Base-by-base conservation (phyloP, 2,888 invertebrate species). In the Agrotis exclamationis region DNA sequence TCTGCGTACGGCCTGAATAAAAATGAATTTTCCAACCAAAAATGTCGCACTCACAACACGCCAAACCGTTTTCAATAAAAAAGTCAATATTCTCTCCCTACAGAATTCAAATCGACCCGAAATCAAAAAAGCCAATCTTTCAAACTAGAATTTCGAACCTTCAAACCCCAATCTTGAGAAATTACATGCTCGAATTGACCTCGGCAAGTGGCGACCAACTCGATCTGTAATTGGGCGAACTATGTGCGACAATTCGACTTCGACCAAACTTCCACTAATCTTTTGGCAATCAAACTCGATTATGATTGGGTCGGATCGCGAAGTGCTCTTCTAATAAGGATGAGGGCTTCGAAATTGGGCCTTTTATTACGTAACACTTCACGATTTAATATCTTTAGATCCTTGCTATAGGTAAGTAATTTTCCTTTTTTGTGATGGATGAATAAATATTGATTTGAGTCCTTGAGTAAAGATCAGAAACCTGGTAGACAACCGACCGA, bases 181-280 rank as follows among this genome's bases (percentile, higher is more conserved):
- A 76, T 73, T 58, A 76, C 69, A 68, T 54, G 53, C 76, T 76
- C 69, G 58, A 73, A 24, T 68, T 68, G 22, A 58, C 44, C 20
- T 53, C 53, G 44, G 54, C 69, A 76, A 73, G 28, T 76, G 76
- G 47, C 22, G 14, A 14, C 20, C 50, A 45, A 76, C 47, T 68
- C 39, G 39, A 6, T 14, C 39, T 18, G 51, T 76, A 58, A 73
- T 48, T 54, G 53, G 69, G 69, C 76, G 48, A 69, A 76, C 69
- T 68, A 76, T 69, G 58, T 53, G 76, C 47, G 58, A 73, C 53
- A 76, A 69, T 58, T 73, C 22, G 48, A 73, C 53, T 53, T 39
- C 51, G 39, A 53, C 16, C 39, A 66, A 53, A 73, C 51, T 54
- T 47, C 53, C 28, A 53, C 16, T 51, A 66, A 76, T 68, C 24